A percentile compares a stretch with the other conserved stretches of the same genome.
Evolutionary conservation across 1,140 invertebrate species (phyloP).

Genomic region (Euschistus heros): DNA sequence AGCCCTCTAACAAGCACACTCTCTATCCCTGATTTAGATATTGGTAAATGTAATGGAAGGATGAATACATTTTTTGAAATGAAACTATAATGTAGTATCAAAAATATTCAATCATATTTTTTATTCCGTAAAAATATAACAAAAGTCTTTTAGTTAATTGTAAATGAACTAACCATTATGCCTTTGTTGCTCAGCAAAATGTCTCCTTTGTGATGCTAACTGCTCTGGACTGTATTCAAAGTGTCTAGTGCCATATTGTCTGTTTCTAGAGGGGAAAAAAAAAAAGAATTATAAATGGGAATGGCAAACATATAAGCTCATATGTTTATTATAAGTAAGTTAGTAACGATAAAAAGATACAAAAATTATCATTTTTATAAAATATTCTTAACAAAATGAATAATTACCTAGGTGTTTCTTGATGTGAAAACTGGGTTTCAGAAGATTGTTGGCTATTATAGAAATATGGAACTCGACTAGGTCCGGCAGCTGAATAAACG

Average conservation of each 20-base stretch:
- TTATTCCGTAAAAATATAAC: too few species aligned
- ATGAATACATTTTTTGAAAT: too few species aligned
- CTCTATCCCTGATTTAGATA: too few species aligned
- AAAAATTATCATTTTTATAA: too few species aligned
- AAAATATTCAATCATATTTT: too few species aligned
- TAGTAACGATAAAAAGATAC: too few species aligned
- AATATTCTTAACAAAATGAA: too few species aligned
- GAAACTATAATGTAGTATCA: too few species aligned
- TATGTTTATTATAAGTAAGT: not conserved
- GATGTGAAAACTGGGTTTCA: not conserved
- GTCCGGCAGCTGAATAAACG: not conserved
- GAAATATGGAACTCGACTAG: not conserved
- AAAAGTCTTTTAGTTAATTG: too few species aligned
- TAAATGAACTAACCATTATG: conserved; percentile 11
- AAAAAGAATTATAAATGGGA: not conserved
- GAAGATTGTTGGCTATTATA: not conserved
- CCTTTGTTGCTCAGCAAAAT: conserved; percentile 9
- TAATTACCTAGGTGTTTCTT: not conserved
- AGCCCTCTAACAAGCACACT: too few species aligned
- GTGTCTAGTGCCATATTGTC: not conserved
- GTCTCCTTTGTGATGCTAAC: not conserved
- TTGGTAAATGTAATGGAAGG: too few species aligned
- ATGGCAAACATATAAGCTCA: not conserved
- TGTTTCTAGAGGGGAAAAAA: not conserved
- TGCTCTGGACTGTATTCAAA: conserved; percentile 8